phyloP scores from a whole-genome alignment of 2,888 invertebrate genomes.

The Andrena dorsata region DNA sequence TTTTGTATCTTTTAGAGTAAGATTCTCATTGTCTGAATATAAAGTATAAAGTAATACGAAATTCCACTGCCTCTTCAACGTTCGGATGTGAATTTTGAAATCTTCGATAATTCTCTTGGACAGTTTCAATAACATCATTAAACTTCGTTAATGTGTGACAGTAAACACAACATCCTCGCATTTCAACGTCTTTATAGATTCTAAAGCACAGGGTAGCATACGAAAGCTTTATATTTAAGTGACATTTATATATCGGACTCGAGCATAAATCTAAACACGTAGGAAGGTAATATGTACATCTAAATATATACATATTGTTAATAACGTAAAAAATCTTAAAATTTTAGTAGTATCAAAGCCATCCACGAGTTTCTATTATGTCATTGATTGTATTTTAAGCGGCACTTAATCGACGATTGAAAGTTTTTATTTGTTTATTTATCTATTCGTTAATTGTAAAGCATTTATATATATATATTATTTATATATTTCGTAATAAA shows the following conservation, averaged over 20 bases:
- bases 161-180: constrained; percentile 55
- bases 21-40: neutral
- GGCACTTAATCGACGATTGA: constrained; percentile 7
- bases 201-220: constrained; percentile 79
- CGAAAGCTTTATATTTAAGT: constrained; percentile 65
- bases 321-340: constrained; percentile 43
- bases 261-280: constrained; percentile 54
- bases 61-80: constrained; percentile 63
- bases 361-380: constrained; percentile 25
- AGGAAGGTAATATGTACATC: constrained; percentile 39
- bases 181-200: constrained; percentile 65
- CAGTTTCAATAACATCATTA: constrained; percentile 35
- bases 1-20: constrained; percentile 28
- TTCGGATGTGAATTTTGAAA: constrained; percentile 21
- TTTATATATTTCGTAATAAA: neutral
- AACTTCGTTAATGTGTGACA: constrained; percentile 43
- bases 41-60: constrained; percentile 40
- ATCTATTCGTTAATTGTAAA: constrained; percentile 34
- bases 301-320: constrained; percentile 50
- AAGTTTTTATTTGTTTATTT: constrained; percentile 64
- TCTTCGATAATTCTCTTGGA: constrained; percentile 29
- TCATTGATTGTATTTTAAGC: constrained; percentile 20
- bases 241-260: constrained; percentile 50
- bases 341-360: constrained; percentile 38
- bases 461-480: too few relatives aligned